Evolutionary conservation across 2,888 invertebrate genomes (phyloP).

Genomic region (Apamea anceps): DNA sequence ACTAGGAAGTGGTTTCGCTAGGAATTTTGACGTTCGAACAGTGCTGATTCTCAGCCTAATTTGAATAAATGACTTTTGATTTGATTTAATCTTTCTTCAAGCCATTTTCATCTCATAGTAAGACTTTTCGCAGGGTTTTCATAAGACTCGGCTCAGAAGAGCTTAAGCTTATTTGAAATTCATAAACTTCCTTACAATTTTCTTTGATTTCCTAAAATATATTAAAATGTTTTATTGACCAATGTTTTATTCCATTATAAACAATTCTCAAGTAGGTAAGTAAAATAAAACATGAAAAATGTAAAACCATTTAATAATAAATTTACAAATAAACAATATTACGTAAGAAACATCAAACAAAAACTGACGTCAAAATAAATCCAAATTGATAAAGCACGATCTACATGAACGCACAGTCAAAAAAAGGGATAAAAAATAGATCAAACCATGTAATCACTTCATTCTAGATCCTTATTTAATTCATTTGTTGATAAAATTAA

Average conservation of each 20-base stretch:
- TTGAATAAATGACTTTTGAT: not conserved
- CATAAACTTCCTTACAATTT: too few species aligned
- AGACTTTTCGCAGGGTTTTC: too few species aligned
- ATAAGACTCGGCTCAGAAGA: not conserved
- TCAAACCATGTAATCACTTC: too few species aligned
- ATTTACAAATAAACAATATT: slow-evolving; percentile 27
- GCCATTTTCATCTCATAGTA: too few species aligned
- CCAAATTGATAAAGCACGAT: slow-evolving; percentile 4
- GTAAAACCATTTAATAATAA: not conserved
- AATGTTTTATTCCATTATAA: not conserved
- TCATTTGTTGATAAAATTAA: not conserved
- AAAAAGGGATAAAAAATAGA: not conserved
- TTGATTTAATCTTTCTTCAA: not conserved
- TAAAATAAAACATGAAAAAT: not conserved
- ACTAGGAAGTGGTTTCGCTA: too few species aligned
- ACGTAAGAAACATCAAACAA: not conserved
- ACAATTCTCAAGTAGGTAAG: not conserved
- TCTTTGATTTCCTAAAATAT: too few species aligned
- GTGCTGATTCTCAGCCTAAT: not conserved
- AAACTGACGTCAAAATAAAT: not conserved
- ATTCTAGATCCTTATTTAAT: not conserved
- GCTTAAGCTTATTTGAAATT: not conserved
- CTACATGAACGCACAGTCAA: not conserved
- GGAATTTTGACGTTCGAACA: not conserved
- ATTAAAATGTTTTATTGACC: too few species aligned